These are phyloP conservation scores for Papilio dardanus DNA, from an alignment of 1,140 invertebrate genomes.

Conservation along the genomic window DNA sequence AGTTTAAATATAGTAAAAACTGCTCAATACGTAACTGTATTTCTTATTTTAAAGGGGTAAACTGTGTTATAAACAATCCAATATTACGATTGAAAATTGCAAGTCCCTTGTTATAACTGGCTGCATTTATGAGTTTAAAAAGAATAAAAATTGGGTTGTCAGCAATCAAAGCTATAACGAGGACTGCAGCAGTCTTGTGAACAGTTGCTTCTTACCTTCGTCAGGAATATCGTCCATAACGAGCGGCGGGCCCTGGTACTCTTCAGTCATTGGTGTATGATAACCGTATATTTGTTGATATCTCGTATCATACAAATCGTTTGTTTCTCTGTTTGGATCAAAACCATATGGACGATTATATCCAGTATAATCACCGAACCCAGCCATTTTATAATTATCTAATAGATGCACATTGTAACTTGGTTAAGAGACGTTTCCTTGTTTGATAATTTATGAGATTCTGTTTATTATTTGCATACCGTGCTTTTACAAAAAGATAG, in stretches of 20 bases:
- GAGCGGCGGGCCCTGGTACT: conserved; percentile 74
- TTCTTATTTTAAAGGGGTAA: too few relatives aligned
- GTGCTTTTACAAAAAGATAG: not conserved
- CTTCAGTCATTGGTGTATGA: conserved; percentile 73
- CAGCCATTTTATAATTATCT: conserved; percentile 67
- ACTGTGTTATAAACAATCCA: too few relatives aligned
- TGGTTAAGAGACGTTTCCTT: conserved; percentile 11
- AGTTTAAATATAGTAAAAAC: too few relatives aligned
- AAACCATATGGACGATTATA: conserved; percentile 74
- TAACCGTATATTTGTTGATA: conserved; percentile 80
- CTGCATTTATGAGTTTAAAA: too few relatives aligned
- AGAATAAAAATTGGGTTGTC: too few relatives aligned
- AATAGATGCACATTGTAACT: conserved; percentile 39
- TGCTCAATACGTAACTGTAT: too few relatives aligned
- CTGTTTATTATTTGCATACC: not conserved
- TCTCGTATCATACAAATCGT: conserved; percentile 76
- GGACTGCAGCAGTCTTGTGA: too few relatives aligned
- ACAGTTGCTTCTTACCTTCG: conserved; percentile 78
- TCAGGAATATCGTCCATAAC: conserved; percentile 81
- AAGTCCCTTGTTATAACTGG: too few relatives aligned
- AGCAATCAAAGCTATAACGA: too few relatives aligned
- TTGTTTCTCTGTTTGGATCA: conserved; percentile 74
- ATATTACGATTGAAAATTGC: too few relatives aligned
- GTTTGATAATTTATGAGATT: not conserved
- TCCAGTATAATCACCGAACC: conserved; percentile 75